These are phyloP conservation scores for Microctenopoma stevenorrisi DNA, from an alignment of 2,797 vertebrate genomes.

Conservation along the genomic window DNA sequence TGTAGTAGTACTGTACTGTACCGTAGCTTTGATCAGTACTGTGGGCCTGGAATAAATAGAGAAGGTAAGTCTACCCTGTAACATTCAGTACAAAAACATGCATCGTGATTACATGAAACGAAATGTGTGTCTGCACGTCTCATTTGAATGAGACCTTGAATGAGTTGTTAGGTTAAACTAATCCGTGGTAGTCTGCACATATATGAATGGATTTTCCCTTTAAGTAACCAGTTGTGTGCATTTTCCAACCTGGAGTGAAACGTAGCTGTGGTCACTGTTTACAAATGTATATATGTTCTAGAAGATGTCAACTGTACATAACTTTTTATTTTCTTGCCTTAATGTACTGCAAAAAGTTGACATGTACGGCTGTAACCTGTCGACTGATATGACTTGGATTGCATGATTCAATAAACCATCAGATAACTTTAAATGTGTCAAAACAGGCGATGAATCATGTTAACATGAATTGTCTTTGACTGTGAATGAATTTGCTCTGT, in stretches of 20 bases:
- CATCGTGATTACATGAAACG: neutral
- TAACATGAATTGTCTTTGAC: neutral
- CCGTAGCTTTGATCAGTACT: slow-evolving; percentile 41
- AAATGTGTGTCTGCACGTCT: slow-evolving; percentile 10
- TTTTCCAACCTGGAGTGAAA: slow-evolving; percentile 48
- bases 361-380: slow-evolving; percentile 74
- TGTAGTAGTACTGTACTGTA: slow-evolving; percentile 26
- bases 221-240: slow-evolving; percentile 55
- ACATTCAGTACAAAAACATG: slow-evolving; percentile 1
- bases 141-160: slow-evolving; percentile 1
- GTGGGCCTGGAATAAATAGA: slow-evolving; percentile 23
- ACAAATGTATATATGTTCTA: slow-evolving; percentile 56
- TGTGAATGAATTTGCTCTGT: neutral
- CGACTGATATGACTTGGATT: slow-evolving; percentile 76
- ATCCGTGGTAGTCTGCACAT: slow-evolving; percentile 10
- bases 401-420: slow-evolving; percentile 83
- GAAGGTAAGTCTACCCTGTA: slow-evolving; percentile 20
- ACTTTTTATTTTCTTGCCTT: slow-evolving; percentile 74
- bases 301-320: slow-evolving; percentile 73
- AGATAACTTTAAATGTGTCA: slow-evolving; percentile 37
- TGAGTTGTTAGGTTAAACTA: neutral
- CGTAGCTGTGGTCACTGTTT: slow-evolving; percentile 72
- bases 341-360: slow-evolving; percentile 77
- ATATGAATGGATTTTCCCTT: slow-evolving; percentile 47
- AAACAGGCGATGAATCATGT: neutral